Percentiles rank a stretch among this genome's conserved stretches.
Conservation (phyloP, 2,113 vertebrate species). For the Epinephelus moara region DNA sequence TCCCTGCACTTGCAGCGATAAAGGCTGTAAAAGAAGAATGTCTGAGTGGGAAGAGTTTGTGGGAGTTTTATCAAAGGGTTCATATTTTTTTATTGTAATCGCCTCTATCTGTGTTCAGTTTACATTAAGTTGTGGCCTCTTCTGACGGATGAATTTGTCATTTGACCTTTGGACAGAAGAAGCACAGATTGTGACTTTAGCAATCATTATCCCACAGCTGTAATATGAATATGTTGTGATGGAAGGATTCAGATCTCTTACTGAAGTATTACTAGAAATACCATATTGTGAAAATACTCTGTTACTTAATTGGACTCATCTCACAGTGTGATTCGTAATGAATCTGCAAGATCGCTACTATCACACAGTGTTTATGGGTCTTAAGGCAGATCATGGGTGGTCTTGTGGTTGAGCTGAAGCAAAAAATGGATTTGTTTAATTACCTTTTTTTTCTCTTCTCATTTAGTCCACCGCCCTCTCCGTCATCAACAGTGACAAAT, state of each 20-base stretch:
- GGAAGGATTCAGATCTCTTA: background rate
- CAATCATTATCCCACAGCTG: constrained; percentile 1
- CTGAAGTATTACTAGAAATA: too few species aligned
- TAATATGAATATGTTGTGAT: background rate
- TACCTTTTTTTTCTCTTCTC: background rate
- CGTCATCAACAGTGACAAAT: constrained; percentile 23
- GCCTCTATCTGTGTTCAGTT: background rate
- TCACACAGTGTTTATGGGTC: background rate
- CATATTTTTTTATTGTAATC: constrained; percentile 17
- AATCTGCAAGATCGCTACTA: background rate
- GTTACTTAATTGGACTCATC: background rate
- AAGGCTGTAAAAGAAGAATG: constrained; percentile 26
- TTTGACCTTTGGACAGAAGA: constrained; percentile 12
- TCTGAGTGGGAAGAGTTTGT: constrained; percentile 16
- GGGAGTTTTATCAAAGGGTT: constrained; percentile 34
- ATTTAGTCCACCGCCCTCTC: constrained; percentile 52
- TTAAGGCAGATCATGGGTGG: background rate
- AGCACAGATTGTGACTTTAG: background rate
- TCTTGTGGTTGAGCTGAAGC: constrained; percentile 4
- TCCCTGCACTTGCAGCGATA: background rate
- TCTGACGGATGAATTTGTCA: background rate
- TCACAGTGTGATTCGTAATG: background rate
- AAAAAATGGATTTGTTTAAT: background rate
- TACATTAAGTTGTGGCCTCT: background rate
- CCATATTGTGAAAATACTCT: too few species aligned